Percentiles rank a stretch among this genome's conserved stretches.
phyloP scores from a whole-genome alignment of 2,888 invertebrate species.

The Rhogogaster chlorosoma region DNA sequence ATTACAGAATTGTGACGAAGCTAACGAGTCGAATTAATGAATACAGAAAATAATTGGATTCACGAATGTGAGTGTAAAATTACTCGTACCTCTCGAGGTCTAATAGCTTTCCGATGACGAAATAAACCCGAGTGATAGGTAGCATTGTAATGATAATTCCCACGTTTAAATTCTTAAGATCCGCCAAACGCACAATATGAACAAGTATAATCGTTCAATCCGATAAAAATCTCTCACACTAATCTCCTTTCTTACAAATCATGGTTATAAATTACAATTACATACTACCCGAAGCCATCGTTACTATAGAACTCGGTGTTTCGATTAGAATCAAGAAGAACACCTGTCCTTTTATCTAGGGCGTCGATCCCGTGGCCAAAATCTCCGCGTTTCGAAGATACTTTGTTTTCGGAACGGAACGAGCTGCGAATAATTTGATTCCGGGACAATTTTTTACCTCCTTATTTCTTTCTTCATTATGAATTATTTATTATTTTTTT shows the following conservation, averaged over 20 bases:
- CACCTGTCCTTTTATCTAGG: constrained; percentile 15
- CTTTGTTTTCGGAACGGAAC: background rate
- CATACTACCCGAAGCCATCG: background rate
- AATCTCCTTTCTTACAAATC: background rate
- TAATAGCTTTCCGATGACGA: background rate
- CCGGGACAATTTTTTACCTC: background rate
- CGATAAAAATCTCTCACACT: background rate
- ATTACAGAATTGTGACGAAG: background rate
- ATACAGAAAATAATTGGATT: background rate
- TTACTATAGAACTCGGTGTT: background rate
- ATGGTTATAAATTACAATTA: constrained; percentile 34
- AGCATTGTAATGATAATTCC: background rate
- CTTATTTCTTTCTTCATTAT: background rate
- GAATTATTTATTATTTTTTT: background rate
- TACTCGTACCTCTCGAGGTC: background rate
- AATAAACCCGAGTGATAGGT: background rate
- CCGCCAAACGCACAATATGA: background rate
- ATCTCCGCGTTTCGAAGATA: background rate
- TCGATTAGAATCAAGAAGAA: constrained; percentile 18
- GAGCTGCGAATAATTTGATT: background rate
- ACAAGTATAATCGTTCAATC: background rate
- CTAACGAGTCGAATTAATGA: background rate
- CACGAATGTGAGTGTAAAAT: background rate
- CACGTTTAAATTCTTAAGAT: background rate
- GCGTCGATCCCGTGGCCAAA: background rate